phyloP scores from a whole-genome alignment of 2,888 invertebrate species.

The Eupithecia vulgata region DNA sequence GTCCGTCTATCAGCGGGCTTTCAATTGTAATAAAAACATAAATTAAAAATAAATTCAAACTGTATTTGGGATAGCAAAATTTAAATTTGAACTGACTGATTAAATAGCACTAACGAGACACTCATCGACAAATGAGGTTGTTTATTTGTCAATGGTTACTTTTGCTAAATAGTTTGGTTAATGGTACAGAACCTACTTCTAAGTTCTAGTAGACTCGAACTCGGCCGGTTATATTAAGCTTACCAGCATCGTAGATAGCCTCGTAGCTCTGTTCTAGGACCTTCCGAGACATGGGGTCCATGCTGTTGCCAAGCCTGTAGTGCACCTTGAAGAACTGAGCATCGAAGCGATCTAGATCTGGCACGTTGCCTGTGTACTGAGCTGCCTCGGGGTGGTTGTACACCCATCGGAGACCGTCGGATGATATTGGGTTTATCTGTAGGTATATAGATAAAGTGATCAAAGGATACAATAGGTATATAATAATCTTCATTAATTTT shows the following conservation, averaged over 20 bases:
- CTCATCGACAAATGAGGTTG: background rate
- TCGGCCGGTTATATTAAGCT: background rate
- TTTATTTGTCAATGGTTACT: background rate
- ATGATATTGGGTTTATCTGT: slow-evolving; percentile 40
- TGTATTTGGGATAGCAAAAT: no score
- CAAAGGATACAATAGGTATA: background rate
- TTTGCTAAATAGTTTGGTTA: background rate
- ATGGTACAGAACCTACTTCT: background rate
- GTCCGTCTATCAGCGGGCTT: no score
- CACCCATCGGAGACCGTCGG: slow-evolving; percentile 67
- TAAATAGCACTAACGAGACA: no score
- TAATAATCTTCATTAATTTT: background rate
- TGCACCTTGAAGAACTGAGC: slow-evolving; percentile 86
- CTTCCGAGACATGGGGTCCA: slow-evolving; percentile 56
- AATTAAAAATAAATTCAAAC: no score
- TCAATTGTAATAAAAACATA: no score
- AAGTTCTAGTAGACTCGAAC: background rate
- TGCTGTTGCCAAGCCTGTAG: slow-evolving; percentile 54
- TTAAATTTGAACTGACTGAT: no score
- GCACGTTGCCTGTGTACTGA: slow-evolving; percentile 85
- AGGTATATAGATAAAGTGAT: background rate
- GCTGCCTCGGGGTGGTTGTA: slow-evolving; percentile 73
- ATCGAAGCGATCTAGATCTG: slow-evolving; percentile 85
- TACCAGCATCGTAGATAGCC: slow-evolving; percentile 59
- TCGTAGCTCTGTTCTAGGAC: slow-evolving; percentile 56